phyloP scores from a whole-genome alignment of 2,888 invertebrate species.

The Morpho helenor region DNA sequence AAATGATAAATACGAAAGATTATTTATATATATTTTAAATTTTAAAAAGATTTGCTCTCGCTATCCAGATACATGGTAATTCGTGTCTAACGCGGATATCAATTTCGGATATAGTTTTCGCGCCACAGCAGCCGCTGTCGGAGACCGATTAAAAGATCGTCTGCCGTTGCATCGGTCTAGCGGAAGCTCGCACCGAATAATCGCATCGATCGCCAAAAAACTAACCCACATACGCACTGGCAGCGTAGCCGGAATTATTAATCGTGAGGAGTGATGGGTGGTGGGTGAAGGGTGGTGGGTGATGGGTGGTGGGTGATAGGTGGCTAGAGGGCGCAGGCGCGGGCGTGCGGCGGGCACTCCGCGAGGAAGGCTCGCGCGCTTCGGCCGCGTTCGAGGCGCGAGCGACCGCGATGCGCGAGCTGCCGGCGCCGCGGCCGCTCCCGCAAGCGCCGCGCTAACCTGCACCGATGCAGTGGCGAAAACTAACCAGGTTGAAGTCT shows the following conservation, averaged over 20 bases:
- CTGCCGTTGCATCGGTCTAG: constrained; percentile 60
- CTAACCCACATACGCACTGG: constrained; percentile 79
- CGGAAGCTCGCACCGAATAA: constrained; percentile 71
- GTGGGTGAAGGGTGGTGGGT: constrained; percentile 62
- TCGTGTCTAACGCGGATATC: too few species aligned
- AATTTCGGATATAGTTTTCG: too few species aligned
- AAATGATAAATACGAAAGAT: too few species aligned
- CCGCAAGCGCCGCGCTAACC: constrained; percentile 80
- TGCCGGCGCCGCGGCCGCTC: constrained; percentile 70
- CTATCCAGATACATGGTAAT: too few species aligned
- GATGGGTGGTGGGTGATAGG: constrained; percentile 34
- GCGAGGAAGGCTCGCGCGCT: constrained; percentile 73
- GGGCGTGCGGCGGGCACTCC: constrained; percentile 65
- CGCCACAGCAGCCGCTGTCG: constrained; percentile 13
- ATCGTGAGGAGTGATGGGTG: constrained; percentile 66
- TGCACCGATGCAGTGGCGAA: constrained; percentile 91
- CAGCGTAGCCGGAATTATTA: constrained; percentile 78
- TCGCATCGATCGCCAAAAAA: constrained; percentile 79
- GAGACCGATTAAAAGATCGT: constrained; percentile 54
- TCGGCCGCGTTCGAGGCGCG: constrained; percentile 62
- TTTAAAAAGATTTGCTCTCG: too few species aligned
- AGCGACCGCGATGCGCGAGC: constrained; percentile 71
- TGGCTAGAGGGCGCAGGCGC: constrained; percentile 53
- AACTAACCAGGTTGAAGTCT: constrained; percentile 88
- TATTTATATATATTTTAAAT: too few species aligned